These are phyloP conservation scores for Lamellibrachia columna DNA, from an alignment of 2,888 invertebrate species.

Conservation along the genomic window DNA sequence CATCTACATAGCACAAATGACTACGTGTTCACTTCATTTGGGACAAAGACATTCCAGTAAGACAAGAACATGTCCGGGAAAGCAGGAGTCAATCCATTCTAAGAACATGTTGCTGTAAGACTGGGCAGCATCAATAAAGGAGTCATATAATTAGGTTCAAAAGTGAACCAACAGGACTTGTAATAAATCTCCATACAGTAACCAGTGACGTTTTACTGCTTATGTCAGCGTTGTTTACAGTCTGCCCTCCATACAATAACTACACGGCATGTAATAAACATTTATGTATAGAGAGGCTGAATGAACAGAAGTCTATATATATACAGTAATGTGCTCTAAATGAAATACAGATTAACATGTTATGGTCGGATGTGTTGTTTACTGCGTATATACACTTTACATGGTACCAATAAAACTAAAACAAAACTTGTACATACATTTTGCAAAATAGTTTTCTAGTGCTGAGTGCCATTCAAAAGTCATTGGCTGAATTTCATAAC, in stretches of 20 bases:
- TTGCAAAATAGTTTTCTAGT: background rate
- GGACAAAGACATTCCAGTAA: background rate
- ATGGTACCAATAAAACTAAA: background rate
- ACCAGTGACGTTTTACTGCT: background rate
- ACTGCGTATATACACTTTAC: background rate
- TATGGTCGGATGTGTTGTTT: background rate
- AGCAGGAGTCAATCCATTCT: no score
- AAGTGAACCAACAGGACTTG: background rate
- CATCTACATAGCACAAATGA: background rate
- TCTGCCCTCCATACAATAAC: background rate
- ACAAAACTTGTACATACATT: background rate
- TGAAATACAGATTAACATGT: background rate
- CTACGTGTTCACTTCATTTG: background rate
- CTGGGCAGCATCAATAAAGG: background rate
- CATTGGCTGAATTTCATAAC: no score
- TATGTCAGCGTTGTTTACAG: background rate
- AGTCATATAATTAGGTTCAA: background rate
- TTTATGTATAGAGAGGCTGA: background rate
- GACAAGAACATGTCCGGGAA: background rate
- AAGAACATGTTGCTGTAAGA: background rate
- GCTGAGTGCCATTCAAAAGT: no score
- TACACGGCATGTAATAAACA: background rate
- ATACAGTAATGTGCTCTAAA: background rate
- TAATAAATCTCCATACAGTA: background rate
- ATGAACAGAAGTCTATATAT: background rate